phyloP scores from a whole-genome alignment of 1,140 invertebrate species.

The Uloborus diversus region DNA sequence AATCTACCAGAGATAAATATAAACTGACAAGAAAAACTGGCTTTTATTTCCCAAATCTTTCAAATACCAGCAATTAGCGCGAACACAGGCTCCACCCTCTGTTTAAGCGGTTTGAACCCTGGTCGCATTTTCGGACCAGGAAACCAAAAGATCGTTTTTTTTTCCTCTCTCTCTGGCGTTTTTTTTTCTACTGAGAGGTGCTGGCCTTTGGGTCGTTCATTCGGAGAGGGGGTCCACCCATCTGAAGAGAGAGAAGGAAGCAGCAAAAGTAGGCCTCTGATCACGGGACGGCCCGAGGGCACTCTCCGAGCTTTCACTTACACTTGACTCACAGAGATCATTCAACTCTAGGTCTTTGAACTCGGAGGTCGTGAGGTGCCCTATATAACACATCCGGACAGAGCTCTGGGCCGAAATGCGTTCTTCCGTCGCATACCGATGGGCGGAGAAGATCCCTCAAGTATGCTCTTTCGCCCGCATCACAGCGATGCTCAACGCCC shows the following conservation, averaged over 20 bases:
- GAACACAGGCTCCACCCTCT: background rate
- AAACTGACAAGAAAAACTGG: too few relatives aligned
- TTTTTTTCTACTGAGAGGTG: too few relatives aligned
- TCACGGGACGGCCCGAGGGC: constrained; percentile 31
- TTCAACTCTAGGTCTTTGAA: constrained; percentile 51
- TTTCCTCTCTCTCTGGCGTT: too few relatives aligned
- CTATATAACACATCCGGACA: constrained; percentile 39
- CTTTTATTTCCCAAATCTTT: too few relatives aligned
- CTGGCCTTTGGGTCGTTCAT: constrained; percentile 24
- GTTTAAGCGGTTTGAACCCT: background rate
- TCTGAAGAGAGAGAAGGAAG: constrained; percentile 5
- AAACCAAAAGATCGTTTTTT: background rate
- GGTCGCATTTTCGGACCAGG: background rate
- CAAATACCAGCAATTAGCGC: too few relatives aligned
- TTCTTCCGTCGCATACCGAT: constrained; percentile 32
- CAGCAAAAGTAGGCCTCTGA: constrained; percentile 35
- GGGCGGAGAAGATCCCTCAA: too few relatives aligned
- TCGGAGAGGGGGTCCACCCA: constrained; percentile 1
- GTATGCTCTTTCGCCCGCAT: too few relatives aligned
- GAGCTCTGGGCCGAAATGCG: constrained; percentile 19
- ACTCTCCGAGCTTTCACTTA: constrained; percentile 23
- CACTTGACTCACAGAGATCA: constrained; percentile 43
- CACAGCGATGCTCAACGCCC: too few relatives aligned
- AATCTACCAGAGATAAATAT: too few relatives aligned
- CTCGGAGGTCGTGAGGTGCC: constrained; percentile 47